Evolutionary conservation across 1,140 invertebrate species (phyloP).

Genomic region (Anastatus disparis): DNA sequence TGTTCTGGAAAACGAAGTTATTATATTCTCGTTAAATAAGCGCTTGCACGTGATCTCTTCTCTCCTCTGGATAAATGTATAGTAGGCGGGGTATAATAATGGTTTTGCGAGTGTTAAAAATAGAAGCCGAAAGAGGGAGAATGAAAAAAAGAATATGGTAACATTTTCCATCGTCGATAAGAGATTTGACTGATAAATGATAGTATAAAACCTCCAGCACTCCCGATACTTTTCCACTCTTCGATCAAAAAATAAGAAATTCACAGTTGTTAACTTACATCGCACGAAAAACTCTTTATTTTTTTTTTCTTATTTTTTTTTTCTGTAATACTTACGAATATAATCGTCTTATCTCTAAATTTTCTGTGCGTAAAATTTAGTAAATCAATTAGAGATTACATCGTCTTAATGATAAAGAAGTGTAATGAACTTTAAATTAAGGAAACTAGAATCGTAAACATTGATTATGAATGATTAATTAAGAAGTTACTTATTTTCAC

Average conservation of each 20-base stretch:
- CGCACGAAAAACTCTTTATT: not conserved
- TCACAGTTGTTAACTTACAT: conserved; percentile 12
- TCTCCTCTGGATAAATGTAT: too few relatives aligned
- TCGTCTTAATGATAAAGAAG: not conserved
- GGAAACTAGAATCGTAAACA: not conserved
- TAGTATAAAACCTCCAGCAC: conserved; percentile 52
- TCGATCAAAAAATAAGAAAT: conserved; percentile 41
- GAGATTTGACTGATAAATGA: conserved; percentile 51
- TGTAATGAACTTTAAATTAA: conserved; percentile 4
- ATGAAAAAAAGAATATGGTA: not conserved
- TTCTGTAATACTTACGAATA: not conserved
- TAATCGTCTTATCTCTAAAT: not conserved
- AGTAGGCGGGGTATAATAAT: too few relatives aligned
- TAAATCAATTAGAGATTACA: too few relatives aligned
- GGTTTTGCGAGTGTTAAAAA: not conserved
- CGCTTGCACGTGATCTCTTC: too few relatives aligned
- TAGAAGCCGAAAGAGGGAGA: conserved; percentile 1
- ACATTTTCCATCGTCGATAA: conserved; percentile 4
- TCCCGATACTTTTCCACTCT: conserved; percentile 41
- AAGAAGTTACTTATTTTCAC: not conserved
- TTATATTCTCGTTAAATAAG: too few relatives aligned
- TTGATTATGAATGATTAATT: not conserved
- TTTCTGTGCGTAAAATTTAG: too few relatives aligned
- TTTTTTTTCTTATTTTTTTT: not conserved
- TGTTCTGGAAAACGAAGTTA: too few relatives aligned